Evolutionary conservation across 2,888 invertebrate species (phyloP), one percentile per base, ranked within the genome.

Genomic region (Eupithecia insigniata): DNA sequence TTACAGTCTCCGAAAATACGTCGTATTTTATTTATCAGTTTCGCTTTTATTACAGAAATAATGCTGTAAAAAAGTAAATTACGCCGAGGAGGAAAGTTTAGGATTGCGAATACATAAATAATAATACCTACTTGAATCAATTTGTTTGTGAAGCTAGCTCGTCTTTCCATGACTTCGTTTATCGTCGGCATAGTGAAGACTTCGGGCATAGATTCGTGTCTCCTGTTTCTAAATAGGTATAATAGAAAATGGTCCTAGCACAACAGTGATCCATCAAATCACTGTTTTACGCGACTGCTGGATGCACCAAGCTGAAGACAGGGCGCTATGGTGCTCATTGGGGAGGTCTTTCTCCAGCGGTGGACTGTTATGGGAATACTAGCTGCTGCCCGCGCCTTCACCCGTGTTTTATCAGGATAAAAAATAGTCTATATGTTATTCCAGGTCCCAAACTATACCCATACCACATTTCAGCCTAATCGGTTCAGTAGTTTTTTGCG

Each of bases 11-110:
- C 71, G 68, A 79, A 79, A 80, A 79, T 81, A 77, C 77, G 78
- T 77, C 76, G 76, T 80, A 71, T 77, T 78, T 79, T 82, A 79
- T 82, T 85, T 83, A 83, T 84, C 79, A 83, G 81, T 80, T 81
- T 82, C 78, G 69, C 79, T 71, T 79, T 80, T 80, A 76, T 80
- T 78, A 72, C 72, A 74, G 69, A 79, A 78, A 79, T 79, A 75
- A 74, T 75, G 72, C 73, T 75, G 76, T 72, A 76, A 76, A 77
- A 55, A 78, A 76, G 78, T 76, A 75, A 77, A 80, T 79, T 79
- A 78, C 58, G 67, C 71, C 73, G 72, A 74, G 76, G 74, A 69
- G 66, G 55, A 75, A 79, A 75, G 76, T 77, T 78, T 72, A 65
- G 74, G 77, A 73, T 65, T 70, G 69, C 72, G 72, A 74, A 76